Percentiles rank a stretch among this genome's conserved stretches.
These are phyloP conservation scores for Trididemnum miniatum DNA, from an alignment of 23 tunicate species.

Conservation along the genomic window DNA sequence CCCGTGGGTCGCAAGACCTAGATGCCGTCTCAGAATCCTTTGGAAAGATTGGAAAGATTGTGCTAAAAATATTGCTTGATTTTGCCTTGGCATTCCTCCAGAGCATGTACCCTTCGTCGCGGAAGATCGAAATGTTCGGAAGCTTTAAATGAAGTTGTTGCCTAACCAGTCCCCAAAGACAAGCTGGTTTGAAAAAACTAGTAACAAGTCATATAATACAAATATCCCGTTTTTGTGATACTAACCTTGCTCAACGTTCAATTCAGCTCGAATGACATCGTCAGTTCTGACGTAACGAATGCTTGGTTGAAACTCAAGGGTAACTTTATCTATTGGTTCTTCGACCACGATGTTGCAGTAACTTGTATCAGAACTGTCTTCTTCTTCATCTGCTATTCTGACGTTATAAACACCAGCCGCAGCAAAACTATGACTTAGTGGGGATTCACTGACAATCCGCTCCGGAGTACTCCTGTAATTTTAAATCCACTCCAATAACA, in stretches of 20 bases:
- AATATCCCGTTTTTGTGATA: no score
- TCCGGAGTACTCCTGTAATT: neutral
- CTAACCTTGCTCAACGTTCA: constrained; percentile 31
- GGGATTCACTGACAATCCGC: constrained; percentile 8
- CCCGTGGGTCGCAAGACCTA: no score
- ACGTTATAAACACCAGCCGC: constrained; percentile 22
- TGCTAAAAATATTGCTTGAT: no score
- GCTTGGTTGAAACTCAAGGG: neutral
- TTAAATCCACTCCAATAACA: neutral
- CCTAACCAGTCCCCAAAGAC: no score
- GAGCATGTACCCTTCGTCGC: no score
- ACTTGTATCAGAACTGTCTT: neutral
- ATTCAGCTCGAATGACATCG: constrained; percentile 6
- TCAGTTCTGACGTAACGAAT: constrained; percentile 15
- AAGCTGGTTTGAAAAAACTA: no score
- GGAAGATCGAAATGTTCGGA: no score
- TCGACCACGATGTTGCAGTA: constrained; percentile 37
- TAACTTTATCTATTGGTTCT: constrained; percentile 25
- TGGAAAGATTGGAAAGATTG: no score
- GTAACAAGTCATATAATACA: no score
- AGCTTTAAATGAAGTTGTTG: no score
- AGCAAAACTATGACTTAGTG: constrained; percentile 27
- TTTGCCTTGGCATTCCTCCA: no score
- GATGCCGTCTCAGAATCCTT: no score
- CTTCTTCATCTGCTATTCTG: neutral